phyloP scores from a whole-genome alignment of 1,140 invertebrate species.

The Ceratosolen fusciceps region DNA sequence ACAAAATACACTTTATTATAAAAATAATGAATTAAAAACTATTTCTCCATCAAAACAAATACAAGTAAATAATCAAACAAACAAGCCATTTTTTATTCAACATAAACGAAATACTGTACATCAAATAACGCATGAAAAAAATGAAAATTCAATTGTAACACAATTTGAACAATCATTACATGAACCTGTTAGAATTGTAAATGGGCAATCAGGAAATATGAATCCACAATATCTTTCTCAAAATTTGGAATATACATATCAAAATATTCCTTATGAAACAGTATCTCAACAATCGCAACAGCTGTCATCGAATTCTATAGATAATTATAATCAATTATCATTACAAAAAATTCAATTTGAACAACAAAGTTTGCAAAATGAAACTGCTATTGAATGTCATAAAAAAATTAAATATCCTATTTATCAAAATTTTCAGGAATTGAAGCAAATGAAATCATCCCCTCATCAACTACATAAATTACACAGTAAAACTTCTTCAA shows the following conservation, averaged over 20 bases:
- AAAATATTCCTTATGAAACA: conserved; percentile 59
- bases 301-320: conserved; percentile 65
- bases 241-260: conserved; percentile 60
- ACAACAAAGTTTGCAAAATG: conserved; percentile 58
- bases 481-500: conserved; percentile 18
- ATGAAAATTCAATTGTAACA: conserved; percentile 41
- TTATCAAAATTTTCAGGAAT: conserved; percentile 73
- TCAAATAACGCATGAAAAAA: conserved; percentile 61
- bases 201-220: conserved; percentile 61
- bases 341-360: conserved; percentile 55
- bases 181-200: conserved; percentile 48
- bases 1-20: conserved; percentile 63
- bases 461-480: conserved; percentile 59
- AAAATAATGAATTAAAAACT: conserved; percentile 63
- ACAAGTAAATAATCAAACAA: conserved; percentile 70
- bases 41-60: conserved; percentile 60
- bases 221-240: conserved; percentile 57
- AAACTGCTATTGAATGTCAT: conserved; percentile 63
- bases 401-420: conserved; percentile 74
- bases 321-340: conserved; percentile 57
- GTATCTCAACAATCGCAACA: conserved; percentile 61
- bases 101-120: conserved; percentile 56
- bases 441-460: conserved; percentile 75
- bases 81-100: conserved; percentile 61
- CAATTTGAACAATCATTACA: conserved; percentile 34